Evolutionary conservation across 2,888 invertebrate species (phyloP).

Genomic region (Congeria kusceri): DNA sequence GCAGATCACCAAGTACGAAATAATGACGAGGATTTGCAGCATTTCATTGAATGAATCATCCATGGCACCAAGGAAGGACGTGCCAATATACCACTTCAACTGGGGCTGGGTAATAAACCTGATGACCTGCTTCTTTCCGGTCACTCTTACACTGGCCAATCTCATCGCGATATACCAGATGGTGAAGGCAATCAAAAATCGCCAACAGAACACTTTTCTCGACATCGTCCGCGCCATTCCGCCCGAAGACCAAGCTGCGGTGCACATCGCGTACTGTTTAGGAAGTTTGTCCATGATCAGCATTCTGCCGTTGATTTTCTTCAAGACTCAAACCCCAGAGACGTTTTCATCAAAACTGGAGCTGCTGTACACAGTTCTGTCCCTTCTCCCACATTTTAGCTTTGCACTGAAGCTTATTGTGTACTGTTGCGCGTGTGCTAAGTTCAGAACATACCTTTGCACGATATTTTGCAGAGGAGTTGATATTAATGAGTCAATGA

Average conservation of each 20-base stretch:
- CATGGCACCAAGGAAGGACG: neutral
- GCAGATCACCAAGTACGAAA: neutral
- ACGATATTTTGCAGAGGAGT: constrained; percentile 4
- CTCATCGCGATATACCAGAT: constrained; percentile 40
- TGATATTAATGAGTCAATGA: no score
- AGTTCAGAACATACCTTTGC: constrained; percentile 17
- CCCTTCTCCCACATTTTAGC: constrained; percentile 25
- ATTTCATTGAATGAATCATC: neutral
- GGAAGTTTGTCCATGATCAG: constrained; percentile 1
- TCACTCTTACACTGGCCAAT: constrained; percentile 37
- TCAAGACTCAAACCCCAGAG: constrained; percentile 16
- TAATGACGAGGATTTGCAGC: constrained; percentile 6
- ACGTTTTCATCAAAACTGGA: constrained; percentile 5
- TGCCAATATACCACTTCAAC: neutral
- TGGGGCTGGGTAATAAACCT: constrained; percentile 29
- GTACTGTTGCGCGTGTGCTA: constrained; percentile 4
- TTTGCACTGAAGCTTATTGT: constrained; percentile 26
- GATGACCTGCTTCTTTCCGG: constrained; percentile 31
- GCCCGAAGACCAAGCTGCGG: neutral
- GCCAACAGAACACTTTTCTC: neutral
- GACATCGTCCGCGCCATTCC: neutral
- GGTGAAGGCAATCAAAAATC: constrained; percentile 1
- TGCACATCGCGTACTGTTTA: constrained; percentile 7
- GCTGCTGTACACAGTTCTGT: constrained; percentile 26
- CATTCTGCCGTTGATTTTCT: constrained; percentile 22